Evolutionary conservation across 2,888 invertebrate genomes (phyloP).

Genomic region (Sesia apiformis): DNA sequence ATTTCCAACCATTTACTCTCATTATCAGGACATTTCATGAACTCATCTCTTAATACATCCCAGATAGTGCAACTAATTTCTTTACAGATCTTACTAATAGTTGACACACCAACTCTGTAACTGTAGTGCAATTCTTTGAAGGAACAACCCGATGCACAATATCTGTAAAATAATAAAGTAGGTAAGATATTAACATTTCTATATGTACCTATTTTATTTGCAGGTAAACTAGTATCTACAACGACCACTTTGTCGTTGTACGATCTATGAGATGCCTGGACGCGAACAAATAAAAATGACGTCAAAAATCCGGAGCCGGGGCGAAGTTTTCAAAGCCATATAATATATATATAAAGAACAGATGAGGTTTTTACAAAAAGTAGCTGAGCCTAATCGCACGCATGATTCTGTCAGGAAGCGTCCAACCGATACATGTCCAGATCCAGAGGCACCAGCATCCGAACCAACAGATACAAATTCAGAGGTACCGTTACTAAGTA

Average conservation of each 20-base stretch:
- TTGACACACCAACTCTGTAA: constrained; percentile 12
- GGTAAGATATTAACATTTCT: no score
- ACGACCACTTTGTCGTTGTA: no score
- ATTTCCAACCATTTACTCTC: constrained; percentile 12
- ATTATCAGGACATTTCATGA: constrained; percentile 8
- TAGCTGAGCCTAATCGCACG: background rate
- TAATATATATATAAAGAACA: constrained; percentile 7
- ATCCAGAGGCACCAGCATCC: no score
- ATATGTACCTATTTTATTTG: no score
- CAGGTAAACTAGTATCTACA: constrained; percentile 9
- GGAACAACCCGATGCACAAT: constrained; percentile 9
- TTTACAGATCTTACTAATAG: constrained; percentile 11
- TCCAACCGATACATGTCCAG: no score
- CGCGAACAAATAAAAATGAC: constrained; percentile 10
- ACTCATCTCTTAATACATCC: constrained; percentile 7
- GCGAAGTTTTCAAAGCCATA: constrained; percentile 7
- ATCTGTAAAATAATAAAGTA: no score
- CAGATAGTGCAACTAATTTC: constrained; percentile 12
- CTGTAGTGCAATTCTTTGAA: constrained; percentile 12
- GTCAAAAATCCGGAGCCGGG: constrained; percentile 10
- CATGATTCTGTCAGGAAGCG: background rate
- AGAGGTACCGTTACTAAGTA: background rate
- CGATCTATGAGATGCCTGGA: constrained; percentile 9
- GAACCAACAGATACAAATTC: background rate
- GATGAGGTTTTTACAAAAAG: background rate